phyloP scores from a whole-genome alignment of 2,797 vertebrate species.

The Enteromius treurensis region DNA sequence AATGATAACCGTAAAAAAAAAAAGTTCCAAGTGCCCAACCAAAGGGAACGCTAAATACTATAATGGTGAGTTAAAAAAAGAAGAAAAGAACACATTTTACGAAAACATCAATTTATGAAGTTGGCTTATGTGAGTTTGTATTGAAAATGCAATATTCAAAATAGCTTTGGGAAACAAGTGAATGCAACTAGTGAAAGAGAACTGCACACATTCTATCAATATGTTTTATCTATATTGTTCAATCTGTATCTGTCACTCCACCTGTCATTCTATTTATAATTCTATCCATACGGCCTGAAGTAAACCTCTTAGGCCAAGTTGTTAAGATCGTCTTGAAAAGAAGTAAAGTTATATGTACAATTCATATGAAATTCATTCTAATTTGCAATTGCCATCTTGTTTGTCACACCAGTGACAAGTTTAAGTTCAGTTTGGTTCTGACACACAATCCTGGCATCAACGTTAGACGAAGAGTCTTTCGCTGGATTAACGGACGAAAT shows the following conservation, averaged over 20 bases:
- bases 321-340: too few relatives aligned
- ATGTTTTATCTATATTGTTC: not conserved
- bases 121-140: too few relatives aligned
- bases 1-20: too few relatives aligned
- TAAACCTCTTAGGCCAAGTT: not conserved
- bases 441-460: constrained; percentile 1
- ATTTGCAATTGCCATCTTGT: not conserved
- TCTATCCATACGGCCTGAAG: not conserved
- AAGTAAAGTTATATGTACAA: too few relatives aligned
- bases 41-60: too few relatives aligned
- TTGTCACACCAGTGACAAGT: not conserved
- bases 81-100: too few relatives aligned
- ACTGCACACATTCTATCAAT: not conserved
- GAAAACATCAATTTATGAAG: too few relatives aligned
- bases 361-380: not conserved
- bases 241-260: not conserved
- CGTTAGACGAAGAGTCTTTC: constrained; percentile 19
- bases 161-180: too few relatives aligned
- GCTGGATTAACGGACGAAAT: constrained; percentile 51
- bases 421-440: constrained; percentile 3
- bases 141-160: too few relatives aligned
- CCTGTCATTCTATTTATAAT: not conserved
- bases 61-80: too few relatives aligned
- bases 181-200: too few relatives aligned
- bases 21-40: too few relatives aligned